Conservation (phyloP, 2,888 invertebrate species). For the Pammene aurita region DNA sequence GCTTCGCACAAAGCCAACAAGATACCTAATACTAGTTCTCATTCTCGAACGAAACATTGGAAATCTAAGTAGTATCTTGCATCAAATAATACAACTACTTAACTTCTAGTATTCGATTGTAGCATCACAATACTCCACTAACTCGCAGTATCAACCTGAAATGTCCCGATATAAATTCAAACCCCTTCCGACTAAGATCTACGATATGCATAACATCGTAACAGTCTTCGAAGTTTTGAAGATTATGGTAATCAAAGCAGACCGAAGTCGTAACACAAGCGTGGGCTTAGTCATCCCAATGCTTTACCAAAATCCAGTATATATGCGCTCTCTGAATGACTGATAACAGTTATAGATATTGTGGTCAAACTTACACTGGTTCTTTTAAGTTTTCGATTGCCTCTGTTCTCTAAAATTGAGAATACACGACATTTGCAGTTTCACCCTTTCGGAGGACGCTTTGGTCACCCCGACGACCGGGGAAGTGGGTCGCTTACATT, state of each 20-base stretch:
- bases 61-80: not conserved
- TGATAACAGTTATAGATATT: not conserved
- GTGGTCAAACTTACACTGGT: not conserved
- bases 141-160: slow-evolving; percentile 8
- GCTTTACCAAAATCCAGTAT: not conserved
- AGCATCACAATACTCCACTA: not conserved
- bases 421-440: slow-evolving; percentile 56
- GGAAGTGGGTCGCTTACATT: slow-evolving; percentile 64
- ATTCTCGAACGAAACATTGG: not conserved
- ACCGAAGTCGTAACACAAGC: slow-evolving; percentile 29
- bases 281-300: slow-evolving; percentile 13
- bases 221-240: slow-evolving; percentile 35
- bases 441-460: slow-evolving; percentile 60
- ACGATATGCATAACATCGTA: slow-evolving; percentile 35
- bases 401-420: slow-evolving; percentile 45
- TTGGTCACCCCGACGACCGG: slow-evolving; percentile 48
- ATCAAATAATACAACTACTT: not conserved
- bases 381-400: not conserved
- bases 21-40: not conserved
- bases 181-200: slow-evolving; percentile 25
- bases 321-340: not conserved
- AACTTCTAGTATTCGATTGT: not conserved
- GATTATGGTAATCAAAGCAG: slow-evolving; percentile 41
- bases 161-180: slow-evolving; percentile 33
- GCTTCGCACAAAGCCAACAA: not conserved